phyloP scores from a whole-genome alignment of 2,113 vertebrate species.

The Morone saxatilis region DNA sequence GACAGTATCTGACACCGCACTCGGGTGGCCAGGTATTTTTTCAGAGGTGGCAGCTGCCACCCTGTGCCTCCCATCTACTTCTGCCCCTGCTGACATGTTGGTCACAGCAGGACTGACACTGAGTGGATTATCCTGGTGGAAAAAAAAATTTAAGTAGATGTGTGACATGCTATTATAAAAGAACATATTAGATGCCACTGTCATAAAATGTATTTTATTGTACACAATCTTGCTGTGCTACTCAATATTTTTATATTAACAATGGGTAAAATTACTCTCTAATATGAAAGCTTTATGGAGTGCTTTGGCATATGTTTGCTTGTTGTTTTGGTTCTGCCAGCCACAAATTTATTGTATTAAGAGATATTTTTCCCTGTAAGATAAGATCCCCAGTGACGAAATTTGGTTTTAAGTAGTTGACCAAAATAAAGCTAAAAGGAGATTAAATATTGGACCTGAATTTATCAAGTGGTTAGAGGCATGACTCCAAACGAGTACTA shows the following conservation, averaged over 20 bases:
- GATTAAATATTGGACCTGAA: neutral
- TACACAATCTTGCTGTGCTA: neutral
- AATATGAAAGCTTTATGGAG: neutral
- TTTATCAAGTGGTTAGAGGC: neutral
- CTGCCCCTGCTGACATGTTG: too few species aligned
- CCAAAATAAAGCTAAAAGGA: conserved; percentile 1
- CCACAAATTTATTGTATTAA: too few species aligned
- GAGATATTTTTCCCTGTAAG: neutral
- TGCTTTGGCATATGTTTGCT: neutral
- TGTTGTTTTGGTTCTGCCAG: too few species aligned
- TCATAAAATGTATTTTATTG: neutral
- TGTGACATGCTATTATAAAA: neutral
- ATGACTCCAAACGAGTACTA: neutral
- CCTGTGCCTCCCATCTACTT: too few species aligned
- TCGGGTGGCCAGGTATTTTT: too few species aligned
- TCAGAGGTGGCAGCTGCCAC: too few species aligned
- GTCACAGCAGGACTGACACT: neutral
- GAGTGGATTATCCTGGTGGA: neutral
- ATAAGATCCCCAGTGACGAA: too few species aligned
- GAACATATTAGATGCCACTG: too few species aligned
- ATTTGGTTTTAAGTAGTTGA: neutral
- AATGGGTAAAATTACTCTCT: neutral
- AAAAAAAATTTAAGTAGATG: neutral
- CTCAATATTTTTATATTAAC: neutral
- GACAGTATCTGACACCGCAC: too few species aligned